A percentile compares a stretch with the other conserved stretches of the same genome.
phyloP scores from a whole-genome alignment of 2,797 vertebrate species.

The Pelochelys cantorii region DNA sequence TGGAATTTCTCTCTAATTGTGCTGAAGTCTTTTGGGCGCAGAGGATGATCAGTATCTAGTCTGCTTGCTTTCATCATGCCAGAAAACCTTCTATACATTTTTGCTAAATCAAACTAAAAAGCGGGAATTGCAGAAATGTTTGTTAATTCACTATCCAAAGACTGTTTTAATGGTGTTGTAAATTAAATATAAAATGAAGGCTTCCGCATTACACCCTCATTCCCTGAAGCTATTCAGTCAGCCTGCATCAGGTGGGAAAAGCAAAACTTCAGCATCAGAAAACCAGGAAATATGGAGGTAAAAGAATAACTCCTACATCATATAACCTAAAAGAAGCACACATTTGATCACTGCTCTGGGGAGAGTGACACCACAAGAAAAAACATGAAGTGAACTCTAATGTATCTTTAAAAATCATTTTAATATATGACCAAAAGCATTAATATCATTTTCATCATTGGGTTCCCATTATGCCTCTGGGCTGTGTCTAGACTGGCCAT shows the following conservation, averaged over 20 bases:
- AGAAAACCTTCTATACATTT: background rate
- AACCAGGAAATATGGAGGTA: background rate
- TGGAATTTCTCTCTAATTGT: slow-evolving; percentile 11
- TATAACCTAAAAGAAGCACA: background rate
- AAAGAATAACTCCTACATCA: background rate
- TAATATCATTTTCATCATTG: background rate
- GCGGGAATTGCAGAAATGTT: background rate
- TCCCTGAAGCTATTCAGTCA: background rate
- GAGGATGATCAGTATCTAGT: background rate
- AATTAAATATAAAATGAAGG: background rate
- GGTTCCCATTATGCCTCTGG: too few species aligned
- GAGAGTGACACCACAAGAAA: background rate
- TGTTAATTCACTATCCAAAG: background rate
- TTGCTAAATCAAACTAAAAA: background rate
- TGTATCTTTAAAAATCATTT: background rate
- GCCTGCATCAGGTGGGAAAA: background rate
- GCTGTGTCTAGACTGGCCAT: too few species aligned
- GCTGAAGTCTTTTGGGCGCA: background rate
- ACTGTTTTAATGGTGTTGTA: background rate
- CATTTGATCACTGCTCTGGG: background rate
- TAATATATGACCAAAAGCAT: background rate
- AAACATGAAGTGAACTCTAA: background rate
- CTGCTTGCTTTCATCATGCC: slow-evolving; percentile 23
- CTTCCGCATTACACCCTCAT: background rate
- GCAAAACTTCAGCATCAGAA: background rate